Conservation (phyloP, 1,140 invertebrate genomes). For the Panagrolaimus sp. region DNA sequence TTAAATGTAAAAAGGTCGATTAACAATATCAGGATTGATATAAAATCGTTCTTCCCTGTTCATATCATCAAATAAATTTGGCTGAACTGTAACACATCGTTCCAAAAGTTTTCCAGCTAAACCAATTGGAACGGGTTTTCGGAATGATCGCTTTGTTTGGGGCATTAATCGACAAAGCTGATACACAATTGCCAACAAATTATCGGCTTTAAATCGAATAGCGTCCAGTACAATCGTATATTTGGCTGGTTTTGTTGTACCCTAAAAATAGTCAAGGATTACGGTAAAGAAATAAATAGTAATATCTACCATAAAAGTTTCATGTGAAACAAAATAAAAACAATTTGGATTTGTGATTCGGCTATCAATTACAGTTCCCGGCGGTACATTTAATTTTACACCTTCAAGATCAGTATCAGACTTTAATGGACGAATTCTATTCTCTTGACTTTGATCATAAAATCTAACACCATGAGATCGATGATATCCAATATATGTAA, state of each 20-base stretch:
- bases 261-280: not conserved
- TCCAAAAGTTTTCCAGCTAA: constrained; percentile 15
- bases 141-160: not conserved
- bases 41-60: not conserved
- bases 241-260: not conserved
- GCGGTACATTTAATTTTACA: not conserved
- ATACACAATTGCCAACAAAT: not conserved
- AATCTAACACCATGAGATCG: not conserved
- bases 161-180: not conserved
- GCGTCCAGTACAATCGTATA: not conserved
- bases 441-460: not conserved
- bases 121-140: not conserved
- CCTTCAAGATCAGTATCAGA: not conserved
- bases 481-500: not conserved
- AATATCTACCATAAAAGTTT: not conserved
- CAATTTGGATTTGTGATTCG: not conserved
- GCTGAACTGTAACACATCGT: not conserved
- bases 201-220: not conserved
- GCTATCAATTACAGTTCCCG: not conserved
- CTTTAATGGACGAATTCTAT: not conserved
- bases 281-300: not conserved
- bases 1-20: too few species aligned
- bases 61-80: not conserved
- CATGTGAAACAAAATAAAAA: constrained; percentile 5
- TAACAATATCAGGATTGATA: too few species aligned